Conservation (phyloP, 2,888 invertebrate genomes). For the Catocala sponsa region DNA sequence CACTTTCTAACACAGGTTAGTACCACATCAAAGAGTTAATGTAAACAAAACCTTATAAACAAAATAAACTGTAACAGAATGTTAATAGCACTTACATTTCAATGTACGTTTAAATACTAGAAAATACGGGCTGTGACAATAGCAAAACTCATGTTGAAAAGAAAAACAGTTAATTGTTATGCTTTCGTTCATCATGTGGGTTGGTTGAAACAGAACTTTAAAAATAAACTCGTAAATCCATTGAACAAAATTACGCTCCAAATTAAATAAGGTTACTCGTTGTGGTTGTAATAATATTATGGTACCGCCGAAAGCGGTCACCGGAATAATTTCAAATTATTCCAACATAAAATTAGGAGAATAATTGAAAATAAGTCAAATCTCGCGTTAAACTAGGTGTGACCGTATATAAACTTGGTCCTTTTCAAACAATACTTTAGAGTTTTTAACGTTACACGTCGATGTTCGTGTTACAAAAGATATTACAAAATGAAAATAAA, state of each 20-base stretch:
- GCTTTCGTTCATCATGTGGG: no score
- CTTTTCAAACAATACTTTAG: conserved; percentile 43
- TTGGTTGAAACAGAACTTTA: neutral
- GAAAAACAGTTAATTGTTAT: no score
- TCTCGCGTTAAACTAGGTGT: conserved; percentile 55
- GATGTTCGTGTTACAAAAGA: neutral
- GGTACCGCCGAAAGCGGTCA: conserved; percentile 44
- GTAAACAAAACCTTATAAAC: no score
- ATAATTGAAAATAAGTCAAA: conserved; percentile 37
- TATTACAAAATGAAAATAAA: conserved; percentile 7
- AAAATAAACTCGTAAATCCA: conserved; percentile 13
- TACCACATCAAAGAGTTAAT: no score
- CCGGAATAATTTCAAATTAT: conserved; percentile 59
- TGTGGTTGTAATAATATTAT: conserved; percentile 56
- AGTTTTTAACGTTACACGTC: conserved; percentile 24
- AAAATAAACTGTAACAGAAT: no score
- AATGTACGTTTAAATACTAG: no score
- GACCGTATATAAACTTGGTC: conserved; percentile 29
- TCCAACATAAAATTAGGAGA: conserved; percentile 61
- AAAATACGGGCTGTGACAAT: no score
- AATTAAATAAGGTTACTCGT: conserved; percentile 44
- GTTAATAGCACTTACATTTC: no score
- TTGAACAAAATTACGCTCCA: conserved; percentile 27
- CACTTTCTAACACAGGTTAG: no score
- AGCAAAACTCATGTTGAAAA: no score